These are phyloP conservation scores for Macrostomum lignano DNA, from an alignment of 1,140 invertebrate genomes.

Conservation along the genomic window DNA sequence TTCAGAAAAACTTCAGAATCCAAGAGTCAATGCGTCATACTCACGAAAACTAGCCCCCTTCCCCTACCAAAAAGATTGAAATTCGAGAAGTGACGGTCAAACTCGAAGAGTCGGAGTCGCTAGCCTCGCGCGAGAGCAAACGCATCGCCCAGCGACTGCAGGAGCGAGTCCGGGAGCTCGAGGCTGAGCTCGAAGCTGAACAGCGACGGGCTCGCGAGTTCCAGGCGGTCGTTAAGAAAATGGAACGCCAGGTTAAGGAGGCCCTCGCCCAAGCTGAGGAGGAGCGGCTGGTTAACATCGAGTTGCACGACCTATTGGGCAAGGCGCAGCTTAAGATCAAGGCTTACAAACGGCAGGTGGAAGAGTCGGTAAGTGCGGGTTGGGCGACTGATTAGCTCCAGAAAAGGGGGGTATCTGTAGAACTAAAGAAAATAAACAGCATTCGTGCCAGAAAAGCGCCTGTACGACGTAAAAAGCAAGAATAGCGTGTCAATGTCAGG, in stretches of 20 bases:
- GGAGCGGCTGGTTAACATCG: slow-evolving; percentile 15
- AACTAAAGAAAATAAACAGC: too few relatives aligned
- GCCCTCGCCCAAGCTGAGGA: slow-evolving; percentile 13
- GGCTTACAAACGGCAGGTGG: slow-evolving; percentile 23
- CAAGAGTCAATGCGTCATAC: too few relatives aligned
- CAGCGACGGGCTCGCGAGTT: slow-evolving; percentile 19
- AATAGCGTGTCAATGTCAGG: too few relatives aligned
- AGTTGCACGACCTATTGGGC: slow-evolving; percentile 18
- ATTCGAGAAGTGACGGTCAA: slow-evolving; percentile 26
- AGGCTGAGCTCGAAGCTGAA: slow-evolving; percentile 23
- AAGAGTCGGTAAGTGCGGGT: slow-evolving; percentile 26
- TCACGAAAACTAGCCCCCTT: too few relatives aligned
- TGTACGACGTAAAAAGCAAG: too few relatives aligned
- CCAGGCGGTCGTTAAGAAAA: slow-evolving; percentile 15
- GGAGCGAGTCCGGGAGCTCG: slow-evolving; percentile 20
- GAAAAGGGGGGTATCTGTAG: too few relatives aligned
- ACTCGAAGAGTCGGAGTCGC: slow-evolving; percentile 26
- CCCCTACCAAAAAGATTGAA: too few relatives aligned
- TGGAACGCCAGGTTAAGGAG: slow-evolving; percentile 21
- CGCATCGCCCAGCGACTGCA: slow-evolving; percentile 23
- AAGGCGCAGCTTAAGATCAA: slow-evolving; percentile 19
- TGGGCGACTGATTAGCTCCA: too few relatives aligned
- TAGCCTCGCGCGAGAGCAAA: slow-evolving; percentile 24
- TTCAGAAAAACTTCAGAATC: too few relatives aligned
- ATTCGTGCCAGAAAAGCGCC: too few relatives aligned